Base-by-base conservation (phyloP, 2,888 invertebrate genomes). In the Lasius platythorax region DNA sequence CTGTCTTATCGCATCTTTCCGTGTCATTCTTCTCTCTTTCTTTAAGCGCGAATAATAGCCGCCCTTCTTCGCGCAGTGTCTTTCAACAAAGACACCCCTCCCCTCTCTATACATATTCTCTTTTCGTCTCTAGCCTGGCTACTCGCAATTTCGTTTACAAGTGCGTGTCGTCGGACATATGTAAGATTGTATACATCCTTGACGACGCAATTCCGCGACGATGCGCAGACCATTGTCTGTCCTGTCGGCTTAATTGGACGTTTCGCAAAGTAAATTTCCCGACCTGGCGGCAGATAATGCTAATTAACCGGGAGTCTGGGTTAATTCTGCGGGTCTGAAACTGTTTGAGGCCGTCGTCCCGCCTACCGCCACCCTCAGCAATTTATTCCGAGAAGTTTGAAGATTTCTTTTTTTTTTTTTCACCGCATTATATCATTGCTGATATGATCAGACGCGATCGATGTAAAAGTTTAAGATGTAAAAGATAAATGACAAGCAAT, bases 221-320 rank as follows among this genome's bases (percentile, higher is more conserved):
- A 81, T 68, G 72, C 87, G 79, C 72, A 30, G 58, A 61, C 85
- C 83, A 87, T 89, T 90, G 90, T 89, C 90, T 90, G 85, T 89
- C 89, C 81, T 50, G 76, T 85, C 83, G 85, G 74, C 88, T 91
- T 93, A 93, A 93, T 93, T 93, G 92, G 91, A 92, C 90, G 90
- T 90, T 91, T 92, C 90, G 90, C 88, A 89, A 87, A 91, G 92
- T 89, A 93, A 93, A 93, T 91, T 89, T 91, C 87, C 79, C 87
- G 88, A 88, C 87, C 84, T 85, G 73, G 85, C 84, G 74, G 84
- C 83, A 88, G 92, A 91, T 92, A 92, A 92, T 91, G 87, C 91
- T 92, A 92, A 92, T 92, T 92, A 92, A 88, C 72, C 83, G 87
- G 8, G 79, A 76, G 84, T 67, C 73, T 83, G 74, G 83, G 78